Base-by-base conservation (phyloP, 1,140 invertebrate species). In the Drosophila grimshawi region DNA sequence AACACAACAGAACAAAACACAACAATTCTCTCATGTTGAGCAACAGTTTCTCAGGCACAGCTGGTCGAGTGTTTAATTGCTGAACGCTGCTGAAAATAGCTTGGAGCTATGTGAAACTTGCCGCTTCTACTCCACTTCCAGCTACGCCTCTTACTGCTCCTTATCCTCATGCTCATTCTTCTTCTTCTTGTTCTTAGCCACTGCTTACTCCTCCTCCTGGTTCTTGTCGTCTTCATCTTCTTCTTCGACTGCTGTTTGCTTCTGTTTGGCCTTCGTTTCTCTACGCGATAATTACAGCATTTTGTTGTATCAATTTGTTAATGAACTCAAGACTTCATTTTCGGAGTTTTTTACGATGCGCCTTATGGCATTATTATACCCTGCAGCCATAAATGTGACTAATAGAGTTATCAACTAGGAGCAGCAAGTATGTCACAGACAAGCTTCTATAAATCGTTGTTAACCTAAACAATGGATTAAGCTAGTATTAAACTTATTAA, bases 221-320 rank as follows among this genome's bases (percentile, higher is more conserved):
- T 7, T 43, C 19, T 10, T 27, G 53, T 37, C 11, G 19, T 32
- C 49, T 48, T 62, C 52, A 46, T 61, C 37, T n/a, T 11, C 32
- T 57, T 30, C 52, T 37, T 11, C 45, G 30, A 56, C 55, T 11
- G 57, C 35, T 11, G 33, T 45, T 32, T 74, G 48, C 61, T 51
- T 74, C 71, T 73, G 70, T 73, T 73, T 68, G 70, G 70, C 70
- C 70, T 73, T 73, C 70, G 70, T 55, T 68, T 67, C 64, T 73
- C 70, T 73, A 73, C 70, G 60, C 61, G 76, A 89, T 89, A 88
- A 88, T 88, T 88, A 88, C 85, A 88, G 82, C 82, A 53, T 88
- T 86, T 88, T 88, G 83, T 88, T 88, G 85, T 82, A 88, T 88
- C 83, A 88, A 86, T 88, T 88, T 88, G 83, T 89, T 88, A 88